These are phyloP conservation scores for Anguilla anguilla DNA, from an alignment of 2,797 vertebrate species.

Conservation along the genomic window DNA sequence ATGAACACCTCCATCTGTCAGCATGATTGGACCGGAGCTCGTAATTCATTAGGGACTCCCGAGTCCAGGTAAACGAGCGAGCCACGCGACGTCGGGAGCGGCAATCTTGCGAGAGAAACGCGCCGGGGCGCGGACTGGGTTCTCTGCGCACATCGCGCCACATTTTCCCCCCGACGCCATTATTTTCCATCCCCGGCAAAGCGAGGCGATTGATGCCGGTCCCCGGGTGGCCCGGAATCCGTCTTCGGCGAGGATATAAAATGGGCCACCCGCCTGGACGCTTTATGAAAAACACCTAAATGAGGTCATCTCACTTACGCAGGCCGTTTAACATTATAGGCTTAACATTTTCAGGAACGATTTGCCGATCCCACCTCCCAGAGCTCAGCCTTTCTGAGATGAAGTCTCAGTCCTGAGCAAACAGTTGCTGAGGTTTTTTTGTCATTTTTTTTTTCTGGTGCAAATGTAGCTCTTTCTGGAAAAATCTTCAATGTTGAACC, in stretches of 20 bases:
- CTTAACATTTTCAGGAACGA: constrained; percentile 9
- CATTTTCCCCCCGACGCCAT: not conserved
- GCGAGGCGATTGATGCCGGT: not conserved
- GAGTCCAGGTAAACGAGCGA: constrained; percentile 48
- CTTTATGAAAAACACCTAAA: constrained; percentile 17
- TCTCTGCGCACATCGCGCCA: not conserved
- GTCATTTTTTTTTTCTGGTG: not conserved
- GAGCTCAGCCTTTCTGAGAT: not conserved
- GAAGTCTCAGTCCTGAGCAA: not conserved
- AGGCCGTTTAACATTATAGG: constrained; percentile 22
- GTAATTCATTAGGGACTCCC: constrained; percentile 61
- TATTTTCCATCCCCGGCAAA: not conserved
- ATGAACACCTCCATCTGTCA: constrained; percentile 54
- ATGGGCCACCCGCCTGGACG: not conserved
- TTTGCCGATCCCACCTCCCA: not conserved
- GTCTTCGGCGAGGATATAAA: not conserved
- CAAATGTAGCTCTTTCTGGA: not conserved
- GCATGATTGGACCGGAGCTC: constrained; percentile 53
- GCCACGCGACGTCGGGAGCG: constrained; percentile 48
- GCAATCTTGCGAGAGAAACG: constrained; percentile 38
- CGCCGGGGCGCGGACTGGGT: not conserved
- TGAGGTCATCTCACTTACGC: constrained; percentile 18
- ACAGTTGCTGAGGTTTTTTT: not conserved
- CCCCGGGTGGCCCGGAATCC: not conserved
- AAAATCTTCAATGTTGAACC: not conserved